Evolutionary conservation across 1,140 invertebrate species (phyloP).

Genomic region (Pemphigus obesinymphae): DNA sequence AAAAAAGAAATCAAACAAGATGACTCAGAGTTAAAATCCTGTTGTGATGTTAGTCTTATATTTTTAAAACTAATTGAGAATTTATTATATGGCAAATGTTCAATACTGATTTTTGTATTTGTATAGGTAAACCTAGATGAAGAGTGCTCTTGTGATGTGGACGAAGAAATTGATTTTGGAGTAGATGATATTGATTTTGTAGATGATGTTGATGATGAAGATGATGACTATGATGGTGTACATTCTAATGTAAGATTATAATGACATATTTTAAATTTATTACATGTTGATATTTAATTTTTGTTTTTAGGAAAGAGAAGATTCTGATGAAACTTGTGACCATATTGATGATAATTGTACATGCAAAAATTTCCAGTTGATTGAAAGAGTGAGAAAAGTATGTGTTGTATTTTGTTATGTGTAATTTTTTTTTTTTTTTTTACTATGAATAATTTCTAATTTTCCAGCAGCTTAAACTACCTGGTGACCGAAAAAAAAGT

Average conservation of each 20-base stretch:
- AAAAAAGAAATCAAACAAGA: constrained; percentile 64
- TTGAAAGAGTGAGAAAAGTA: constrained; percentile 32
- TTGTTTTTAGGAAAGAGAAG: constrained; percentile 44
- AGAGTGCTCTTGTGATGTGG: constrained; percentile 11
- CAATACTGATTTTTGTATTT: background rate
- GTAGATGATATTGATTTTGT: constrained; percentile 17
- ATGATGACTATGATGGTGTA: constrained; percentile 25
- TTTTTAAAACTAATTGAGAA: background rate
- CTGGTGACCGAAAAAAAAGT: constrained; percentile 17
- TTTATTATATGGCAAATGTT: background rate
- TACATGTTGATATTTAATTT: constrained; percentile 45
- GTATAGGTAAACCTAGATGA: background rate
- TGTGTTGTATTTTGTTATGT: background rate
- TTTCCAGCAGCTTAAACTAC: constrained; percentile 21
- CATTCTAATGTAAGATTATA: constrained; percentile 12
- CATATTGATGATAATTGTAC: constrained; percentile 39
- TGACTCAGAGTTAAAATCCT: constrained; percentile 56
- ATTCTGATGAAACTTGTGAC: constrained; percentile 41
- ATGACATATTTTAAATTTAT: constrained; percentile 5
- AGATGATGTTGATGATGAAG: constrained; percentile 8
- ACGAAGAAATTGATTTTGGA: constrained; percentile 14
- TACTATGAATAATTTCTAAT: background rate
- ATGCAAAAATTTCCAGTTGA: constrained; percentile 9
- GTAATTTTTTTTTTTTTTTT: background rate
- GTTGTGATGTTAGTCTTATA: constrained; percentile 50